These are phyloP conservation scores for Nettapus auritus DNA, from an alignment of 2,113 vertebrate genomes.

Conservation along the genomic window DNA sequence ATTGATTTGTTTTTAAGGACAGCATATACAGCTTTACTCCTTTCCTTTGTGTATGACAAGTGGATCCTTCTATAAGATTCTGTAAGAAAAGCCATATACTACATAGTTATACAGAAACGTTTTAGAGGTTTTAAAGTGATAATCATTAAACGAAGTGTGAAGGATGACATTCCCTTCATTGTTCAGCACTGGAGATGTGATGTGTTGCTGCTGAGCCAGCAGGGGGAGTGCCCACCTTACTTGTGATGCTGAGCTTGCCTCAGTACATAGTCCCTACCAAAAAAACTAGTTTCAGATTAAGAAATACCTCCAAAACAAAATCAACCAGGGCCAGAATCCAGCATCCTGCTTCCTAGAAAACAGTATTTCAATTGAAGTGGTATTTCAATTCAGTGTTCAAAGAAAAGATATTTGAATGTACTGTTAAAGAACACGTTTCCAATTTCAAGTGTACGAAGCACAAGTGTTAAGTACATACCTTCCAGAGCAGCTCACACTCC, in stretches of 20 bases:
- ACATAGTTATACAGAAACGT: not conserved
- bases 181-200: fast-evolving
- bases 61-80: fast-evolving
- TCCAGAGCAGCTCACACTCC: conserved; percentile 97
- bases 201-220: not conserved
- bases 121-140: not conserved
- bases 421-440: not conserved
- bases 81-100: fast-evolving
- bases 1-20: not conserved
- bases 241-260: fast-evolving
- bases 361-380: too few species aligned
- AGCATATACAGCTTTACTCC: not conserved
- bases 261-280: not conserved
- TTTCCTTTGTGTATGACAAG: not conserved
- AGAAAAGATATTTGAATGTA: not conserved
- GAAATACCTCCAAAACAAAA: not conserved
- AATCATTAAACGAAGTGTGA: not conserved
- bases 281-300: not conserved
- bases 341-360: not conserved
- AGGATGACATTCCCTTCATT: fast-evolving
- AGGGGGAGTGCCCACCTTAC: not conserved
- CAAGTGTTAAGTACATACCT: conserved; percentile 76
- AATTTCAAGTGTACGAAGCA: not conserved
- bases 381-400: not conserved
- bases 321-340: not conserved